Conservation (phyloP, 2,888 invertebrate species). For the Bembecia ichneumoniformis region DNA sequence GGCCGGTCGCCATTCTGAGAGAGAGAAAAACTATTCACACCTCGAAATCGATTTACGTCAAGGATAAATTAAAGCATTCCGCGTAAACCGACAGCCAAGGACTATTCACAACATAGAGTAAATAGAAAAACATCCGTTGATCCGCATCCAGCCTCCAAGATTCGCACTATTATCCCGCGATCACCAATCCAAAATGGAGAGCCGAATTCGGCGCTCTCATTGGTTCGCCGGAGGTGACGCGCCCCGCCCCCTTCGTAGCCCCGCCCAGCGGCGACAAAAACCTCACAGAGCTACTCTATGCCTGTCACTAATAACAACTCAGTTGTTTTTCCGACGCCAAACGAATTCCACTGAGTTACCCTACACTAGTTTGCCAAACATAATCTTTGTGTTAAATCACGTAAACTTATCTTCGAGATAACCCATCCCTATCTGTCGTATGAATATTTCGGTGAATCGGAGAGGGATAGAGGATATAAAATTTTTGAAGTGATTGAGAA, state of each 20-base stretch:
- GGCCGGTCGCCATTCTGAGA: constrained; percentile 7
- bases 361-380: constrained; percentile 7
- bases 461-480: constrained; percentile 39
- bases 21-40: constrained; percentile 39
- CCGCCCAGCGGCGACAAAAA: constrained; percentile 59
- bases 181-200: constrained; percentile 50
- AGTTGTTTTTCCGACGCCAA: constrained; percentile 35
- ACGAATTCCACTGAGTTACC: constrained; percentile 26
- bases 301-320: constrained; percentile 37
- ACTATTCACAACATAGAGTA: constrained; percentile 49
- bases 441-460: constrained; percentile 17
- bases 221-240: constrained; percentile 25
- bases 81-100: constrained; percentile 38
- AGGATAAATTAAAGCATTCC: constrained; percentile 54
- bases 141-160: constrained; percentile 63
- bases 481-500: constrained; percentile 56
- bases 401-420: constrained; percentile 22
- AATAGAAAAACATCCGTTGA: constrained; percentile 51
- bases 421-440: constrained; percentile 31
- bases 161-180: constrained; percentile 64
- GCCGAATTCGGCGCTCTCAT: constrained; percentile 22
- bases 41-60: constrained; percentile 61
- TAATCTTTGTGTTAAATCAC: constrained; percentile 24
- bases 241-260: constrained; percentile 64
- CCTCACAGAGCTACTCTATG: constrained; percentile 35